Percentiles rank a stretch among this genome's conserved stretches.
phyloP scores from a whole-genome alignment of 2,113 vertebrate genomes.

The Pungitius pungitius region DNA sequence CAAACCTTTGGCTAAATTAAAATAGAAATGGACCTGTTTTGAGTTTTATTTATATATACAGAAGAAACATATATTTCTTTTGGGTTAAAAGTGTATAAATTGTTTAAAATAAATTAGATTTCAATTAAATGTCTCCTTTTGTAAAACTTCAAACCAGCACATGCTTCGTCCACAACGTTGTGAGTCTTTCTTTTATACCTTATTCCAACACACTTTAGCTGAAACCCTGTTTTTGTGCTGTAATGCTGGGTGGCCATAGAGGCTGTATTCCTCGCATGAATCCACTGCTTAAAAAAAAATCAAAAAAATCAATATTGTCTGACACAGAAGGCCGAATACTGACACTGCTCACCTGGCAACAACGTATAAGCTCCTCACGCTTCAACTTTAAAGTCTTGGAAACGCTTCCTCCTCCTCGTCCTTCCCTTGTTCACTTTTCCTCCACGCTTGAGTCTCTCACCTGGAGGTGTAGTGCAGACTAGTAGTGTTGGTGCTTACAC shows the following conservation, averaged over 20 bases:
- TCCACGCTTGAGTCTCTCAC: slow-evolving; percentile 70
- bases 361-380: slow-evolving; percentile 10
- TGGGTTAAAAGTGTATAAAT: too few relatives aligned
- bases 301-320: slow-evolving; percentile 34
- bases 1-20: background rate
- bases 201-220: background rate
- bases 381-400: slow-evolving; percentile 40
- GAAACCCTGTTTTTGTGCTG: background rate
- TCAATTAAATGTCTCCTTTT: background rate
- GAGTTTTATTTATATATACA: background rate
- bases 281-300: background rate
- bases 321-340: slow-evolving; percentile 11
- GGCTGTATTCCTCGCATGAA: slow-evolving; percentile 10
- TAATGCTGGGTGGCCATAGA: background rate
- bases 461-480: slow-evolving; percentile 68
- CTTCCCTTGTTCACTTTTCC: slow-evolving; percentile 27
- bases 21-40: background rate
- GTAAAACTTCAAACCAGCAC: background rate
- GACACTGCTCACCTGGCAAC: slow-evolving; percentile 30
- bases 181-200: background rate
- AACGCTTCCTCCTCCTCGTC: slow-evolving; percentile 14
- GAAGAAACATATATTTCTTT: too few relatives aligned
- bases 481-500: slow-evolving; percentile 73
- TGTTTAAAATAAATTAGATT: background rate
- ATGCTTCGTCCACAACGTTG: background rate